phyloP scores from a whole-genome alignment of 1,140 invertebrate genomes.

The Meteorus sp. region DNA sequence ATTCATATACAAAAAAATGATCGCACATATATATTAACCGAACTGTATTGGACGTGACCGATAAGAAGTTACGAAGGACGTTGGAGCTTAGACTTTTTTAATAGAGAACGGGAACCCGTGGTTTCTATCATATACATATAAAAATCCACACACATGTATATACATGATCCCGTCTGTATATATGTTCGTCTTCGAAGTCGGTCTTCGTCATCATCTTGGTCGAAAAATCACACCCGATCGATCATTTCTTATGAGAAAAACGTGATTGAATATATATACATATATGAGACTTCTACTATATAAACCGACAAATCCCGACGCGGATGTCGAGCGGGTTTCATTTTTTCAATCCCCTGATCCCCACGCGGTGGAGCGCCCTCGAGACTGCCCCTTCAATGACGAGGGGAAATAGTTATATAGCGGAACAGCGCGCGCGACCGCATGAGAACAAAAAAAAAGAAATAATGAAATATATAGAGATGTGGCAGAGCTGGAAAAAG shows the following conservation, averaged over 20 bases:
- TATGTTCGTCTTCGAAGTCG: neutral
- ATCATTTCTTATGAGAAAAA: constrained; percentile 39
- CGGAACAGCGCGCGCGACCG: too few species aligned
- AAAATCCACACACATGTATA: neutral
- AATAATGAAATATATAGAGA: too few species aligned
- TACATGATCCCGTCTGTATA: too few species aligned
- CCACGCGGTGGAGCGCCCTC: neutral
- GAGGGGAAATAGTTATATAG: constrained; percentile 20
- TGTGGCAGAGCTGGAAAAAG: too few species aligned
- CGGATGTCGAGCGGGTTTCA: constrained; percentile 10
- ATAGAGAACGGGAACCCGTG: neutral
- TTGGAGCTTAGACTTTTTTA: constrained; percentile 17
- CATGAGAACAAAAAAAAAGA: too few species aligned
- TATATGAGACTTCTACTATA: constrained; percentile 9
- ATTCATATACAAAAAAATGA: neutral
- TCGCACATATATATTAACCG: too few species aligned
- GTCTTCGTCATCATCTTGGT: neutral
- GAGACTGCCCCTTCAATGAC: neutral
- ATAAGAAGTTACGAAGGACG: constrained; percentile 3
- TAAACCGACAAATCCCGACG: constrained; percentile 33
- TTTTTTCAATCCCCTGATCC: constrained; percentile 19
- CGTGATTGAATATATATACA: constrained; percentile 5
- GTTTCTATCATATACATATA: neutral
- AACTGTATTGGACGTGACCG: neutral
- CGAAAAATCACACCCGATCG: constrained; percentile 30